Evolutionary conservation across 2,797 vertebrate species (phyloP), one percentile per base, ranked within the genome.

Genomic region (Melanotaenia maccullochi): DNA sequence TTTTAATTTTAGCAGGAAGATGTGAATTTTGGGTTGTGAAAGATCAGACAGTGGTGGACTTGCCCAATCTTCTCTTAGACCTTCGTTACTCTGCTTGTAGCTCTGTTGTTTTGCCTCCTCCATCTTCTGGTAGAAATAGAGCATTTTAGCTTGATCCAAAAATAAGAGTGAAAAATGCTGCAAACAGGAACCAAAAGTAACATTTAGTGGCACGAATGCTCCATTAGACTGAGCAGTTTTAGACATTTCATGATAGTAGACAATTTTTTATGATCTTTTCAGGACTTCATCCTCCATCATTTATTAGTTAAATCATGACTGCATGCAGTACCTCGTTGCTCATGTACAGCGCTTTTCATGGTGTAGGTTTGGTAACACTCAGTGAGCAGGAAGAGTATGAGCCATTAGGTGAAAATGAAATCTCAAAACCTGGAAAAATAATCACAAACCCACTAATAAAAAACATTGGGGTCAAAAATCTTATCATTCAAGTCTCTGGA

Each of bases 371-470:
- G 22, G 3, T 12, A n/a, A 35, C 33, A 35, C 13, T 40, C 11
- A 14, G 13, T 40, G 38, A 16, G 13, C 38, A 40, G 38, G 38
- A 40, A 40, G 38, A 40, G 38, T 14, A 40, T 67, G 61, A 75
- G 22, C 62, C 66, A 81, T n/a, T 58, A 44, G 28, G 16, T 56
- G 9, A 56, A 35, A 69, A 52, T 60, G 18, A 71, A 42, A 81
- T 22, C 54, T 40, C 13, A 51, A 61, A 52, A 40, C 36, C 32
- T 55, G 3, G 22, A 32, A 52, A 75, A 56, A 44, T 13, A 62
- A 66, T 69, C 25, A 30, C 22, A 14, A 60, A 65, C 38, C 40
- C 58, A 60, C 24, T 61, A 60, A 75, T 65, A 2, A 49, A 33
- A 44, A 33, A 33, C 18, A 20, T 42, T 67, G 35, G 40, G 24